A percentile compares a stretch with the other conserved stretches of the same genome.
Conservation (phyloP, 1,140 invertebrate genomes). For the Trialeurodes vaporariorum region DNA sequence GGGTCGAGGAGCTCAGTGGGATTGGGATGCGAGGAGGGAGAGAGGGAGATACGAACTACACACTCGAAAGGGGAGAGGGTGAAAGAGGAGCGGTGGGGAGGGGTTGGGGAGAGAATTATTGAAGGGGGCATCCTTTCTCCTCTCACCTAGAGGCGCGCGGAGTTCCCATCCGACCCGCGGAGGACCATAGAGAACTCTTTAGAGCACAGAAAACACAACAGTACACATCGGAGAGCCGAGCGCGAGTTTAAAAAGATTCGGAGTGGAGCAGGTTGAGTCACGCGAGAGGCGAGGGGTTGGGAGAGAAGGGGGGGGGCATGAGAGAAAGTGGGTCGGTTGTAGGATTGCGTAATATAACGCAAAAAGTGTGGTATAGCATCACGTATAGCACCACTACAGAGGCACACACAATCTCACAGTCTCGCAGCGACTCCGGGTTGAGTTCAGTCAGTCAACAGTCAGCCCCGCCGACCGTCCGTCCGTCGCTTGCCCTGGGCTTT, state of each 20-base stretch:
- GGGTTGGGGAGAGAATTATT: too few species aligned
- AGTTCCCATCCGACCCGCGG: too few species aligned
- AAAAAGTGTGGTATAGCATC: background rate
- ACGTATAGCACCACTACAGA: background rate
- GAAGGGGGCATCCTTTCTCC: background rate
- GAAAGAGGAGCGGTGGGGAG: background rate
- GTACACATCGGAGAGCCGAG: too few species aligned
- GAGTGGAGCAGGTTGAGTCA: background rate
- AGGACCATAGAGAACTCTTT: too few species aligned
- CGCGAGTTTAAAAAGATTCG: too few species aligned
- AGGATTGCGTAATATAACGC: background rate
- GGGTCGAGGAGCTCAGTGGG: too few species aligned
- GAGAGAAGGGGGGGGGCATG: background rate
- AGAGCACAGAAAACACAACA: too few species aligned
- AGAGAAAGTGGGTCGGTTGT: background rate
- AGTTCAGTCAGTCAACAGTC: background rate
- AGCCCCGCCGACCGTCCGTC: background rate
- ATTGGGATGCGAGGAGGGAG: too few species aligned
- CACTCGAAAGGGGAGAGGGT: background rate
- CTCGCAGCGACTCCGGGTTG: background rate
- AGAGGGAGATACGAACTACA: too few species aligned
- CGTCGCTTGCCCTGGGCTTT: background rate
- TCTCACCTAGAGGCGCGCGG: background rate
- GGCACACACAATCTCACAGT: background rate
- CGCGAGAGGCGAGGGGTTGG: background rate